These are phyloP conservation scores for Troides oblongomaculatus DNA, from an alignment of 2,888 invertebrate genomes.

Conservation along the genomic window DNA sequence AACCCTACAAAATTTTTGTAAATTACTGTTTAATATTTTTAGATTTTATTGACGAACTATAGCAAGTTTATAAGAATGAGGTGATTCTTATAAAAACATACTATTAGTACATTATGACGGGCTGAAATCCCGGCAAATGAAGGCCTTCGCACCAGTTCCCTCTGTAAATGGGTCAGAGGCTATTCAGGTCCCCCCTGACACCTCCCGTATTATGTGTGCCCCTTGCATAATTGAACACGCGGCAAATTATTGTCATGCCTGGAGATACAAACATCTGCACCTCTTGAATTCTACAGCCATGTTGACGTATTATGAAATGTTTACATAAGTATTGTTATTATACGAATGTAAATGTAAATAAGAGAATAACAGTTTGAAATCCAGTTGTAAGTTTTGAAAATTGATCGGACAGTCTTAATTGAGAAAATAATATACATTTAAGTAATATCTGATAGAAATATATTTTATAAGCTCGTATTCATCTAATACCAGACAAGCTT, in stretches of 20 bases:
- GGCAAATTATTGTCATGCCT: slow-evolving; percentile 73
- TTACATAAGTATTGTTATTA: background rate
- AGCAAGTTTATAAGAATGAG: too few species aligned
- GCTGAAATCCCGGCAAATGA: slow-evolving; percentile 50
- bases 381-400: too few species aligned
- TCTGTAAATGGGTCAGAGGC: slow-evolving; percentile 76
- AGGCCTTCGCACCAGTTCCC: slow-evolving; percentile 59
- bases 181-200: slow-evolving; percentile 55
- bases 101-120: slow-evolving; percentile 29
- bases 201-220: slow-evolving; percentile 60
- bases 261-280: slow-evolving; percentile 53
- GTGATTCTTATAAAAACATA: slow-evolving; percentile 20
- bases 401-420: too few species aligned
- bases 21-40: too few species aligned
- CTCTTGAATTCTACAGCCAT: slow-evolving; percentile 44
- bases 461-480: too few species aligned
- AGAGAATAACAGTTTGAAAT: too few species aligned
- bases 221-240: slow-evolving; percentile 76
- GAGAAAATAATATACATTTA: too few species aligned
- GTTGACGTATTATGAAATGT: slow-evolving; percentile 16
- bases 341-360: background rate
- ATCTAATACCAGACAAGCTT: too few species aligned
- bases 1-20: too few species aligned
- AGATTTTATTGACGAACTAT: too few species aligned
- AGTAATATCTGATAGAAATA: too few species aligned